Base-by-base conservation (phyloP, 2,113 vertebrate genomes). In the Dicrurus megarhynchus region DNA sequence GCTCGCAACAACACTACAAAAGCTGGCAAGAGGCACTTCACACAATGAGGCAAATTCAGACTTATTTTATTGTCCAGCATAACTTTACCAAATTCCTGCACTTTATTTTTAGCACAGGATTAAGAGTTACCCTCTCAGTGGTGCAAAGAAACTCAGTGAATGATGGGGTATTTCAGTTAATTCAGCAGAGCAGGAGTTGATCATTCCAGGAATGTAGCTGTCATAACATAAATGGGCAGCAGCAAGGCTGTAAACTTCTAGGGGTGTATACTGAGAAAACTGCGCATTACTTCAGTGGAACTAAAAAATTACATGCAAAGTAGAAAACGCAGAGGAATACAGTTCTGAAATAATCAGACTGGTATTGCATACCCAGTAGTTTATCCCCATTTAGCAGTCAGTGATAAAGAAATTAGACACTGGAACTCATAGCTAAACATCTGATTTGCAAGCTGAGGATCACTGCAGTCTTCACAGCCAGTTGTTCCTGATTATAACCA, bases 361-460 rank as follows among this genome's bases (percentile, higher is more conserved):
- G 35, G 30, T 74, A 87, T 21, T 90, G 55, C 27, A 69, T 68
- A 90, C 41, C 56, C 44, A 92, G 63, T 28, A 74, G 53, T 70
- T 91, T 81, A 84, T 74, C 53, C n/a, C 71, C 26, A 80, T 84
- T 91, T 88, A 95, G 56, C 50, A 68, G 65, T 61, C 64, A 84
- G 63, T 47, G 44, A 56, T 76, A 93, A 91, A 88, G 21, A 91
- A 70, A 69, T 33, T 46, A 88, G 85, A 74, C 55, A 37, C 7
- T 35, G 82, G 21, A 94, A 89, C 33, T 80, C 33, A 24, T 3
- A 74, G 76, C 42, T 84, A 73, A 88, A 91, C 32, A 88, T 83
- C 60, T 88, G 67, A 95, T 77, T 67, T 91, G 68, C 67, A 95
- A 95, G 55, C 39, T 50, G 27, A 93, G 61, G 84, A 83, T 77